phyloP scores from a whole-genome alignment of 2,888 invertebrate species.

The Eugnorisma glareosa region DNA sequence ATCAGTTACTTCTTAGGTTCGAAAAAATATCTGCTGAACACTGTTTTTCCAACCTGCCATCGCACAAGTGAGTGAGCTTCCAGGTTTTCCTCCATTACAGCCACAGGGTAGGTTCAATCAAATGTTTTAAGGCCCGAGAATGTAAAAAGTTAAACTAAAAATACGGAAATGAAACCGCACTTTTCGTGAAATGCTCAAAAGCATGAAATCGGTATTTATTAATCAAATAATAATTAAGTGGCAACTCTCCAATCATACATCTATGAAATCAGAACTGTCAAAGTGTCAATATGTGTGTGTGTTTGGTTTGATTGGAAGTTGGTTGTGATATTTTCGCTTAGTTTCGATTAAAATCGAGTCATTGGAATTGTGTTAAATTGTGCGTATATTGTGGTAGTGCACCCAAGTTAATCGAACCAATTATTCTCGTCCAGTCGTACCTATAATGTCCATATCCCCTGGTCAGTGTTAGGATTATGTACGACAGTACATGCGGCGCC shows the following conservation, averaged over 20 bases:
- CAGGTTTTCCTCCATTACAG: no score
- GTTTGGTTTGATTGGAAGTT: slow-evolving; percentile 48
- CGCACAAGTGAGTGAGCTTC: no score
- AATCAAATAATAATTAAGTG: slow-evolving; percentile 15
- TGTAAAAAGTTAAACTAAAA: neutral
- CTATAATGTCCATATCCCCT: slow-evolving; percentile 55
- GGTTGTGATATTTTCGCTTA: slow-evolving; percentile 36
- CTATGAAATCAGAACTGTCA: slow-evolving; percentile 48
- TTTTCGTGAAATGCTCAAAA: neutral
- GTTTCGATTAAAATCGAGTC: slow-evolving; percentile 18
- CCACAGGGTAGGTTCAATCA: no score
- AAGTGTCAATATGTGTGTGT: slow-evolving; percentile 52
- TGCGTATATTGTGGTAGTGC: slow-evolving; percentile 27
- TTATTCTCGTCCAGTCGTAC: slow-evolving; percentile 1
- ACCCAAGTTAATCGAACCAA: slow-evolving; percentile 6
- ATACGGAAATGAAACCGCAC: neutral
- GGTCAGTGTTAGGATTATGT: slow-evolving; percentile 85
- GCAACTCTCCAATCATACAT: slow-evolving; percentile 22
- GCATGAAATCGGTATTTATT: neutral
- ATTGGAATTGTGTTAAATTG: slow-evolving; percentile 31
- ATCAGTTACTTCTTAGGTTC: no score
- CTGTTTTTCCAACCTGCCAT: no score
- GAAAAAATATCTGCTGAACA: no score
- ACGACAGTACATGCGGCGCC: slow-evolving; percentile 93
- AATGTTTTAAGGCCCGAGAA: neutral